A percentile compares a stretch with the other conserved stretches of the same genome.
These are phyloP conservation scores for Drosophila truncata DNA, from an alignment of 1,140 invertebrate genomes.

Conservation along the genomic window DNA sequence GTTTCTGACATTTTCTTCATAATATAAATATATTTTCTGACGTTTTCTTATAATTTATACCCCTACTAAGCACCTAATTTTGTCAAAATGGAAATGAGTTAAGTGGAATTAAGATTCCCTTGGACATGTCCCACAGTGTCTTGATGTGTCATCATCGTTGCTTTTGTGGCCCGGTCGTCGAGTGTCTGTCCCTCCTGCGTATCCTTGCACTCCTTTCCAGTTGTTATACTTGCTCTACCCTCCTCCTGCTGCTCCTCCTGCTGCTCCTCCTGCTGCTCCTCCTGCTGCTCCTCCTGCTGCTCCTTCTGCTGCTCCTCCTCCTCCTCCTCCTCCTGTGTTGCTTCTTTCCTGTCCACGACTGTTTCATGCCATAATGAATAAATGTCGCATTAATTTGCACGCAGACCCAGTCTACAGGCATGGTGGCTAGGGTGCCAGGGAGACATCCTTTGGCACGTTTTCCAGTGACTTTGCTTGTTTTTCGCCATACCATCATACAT, in stretches of 20 bases:
- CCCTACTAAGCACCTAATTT: background rate
- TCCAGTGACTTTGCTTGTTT: constrained; percentile 48
- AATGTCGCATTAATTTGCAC: constrained; percentile 80
- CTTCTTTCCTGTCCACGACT: constrained; percentile 24
- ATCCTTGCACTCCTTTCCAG: constrained; percentile 19
- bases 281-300: too few species aligned
- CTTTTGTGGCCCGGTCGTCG: constrained; percentile 50
- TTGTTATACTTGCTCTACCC: background rate
- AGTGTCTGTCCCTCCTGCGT: constrained; percentile 26
- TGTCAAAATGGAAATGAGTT: background rate
- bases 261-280: too few species aligned
- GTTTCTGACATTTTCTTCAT: background rate
- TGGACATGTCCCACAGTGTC: constrained; percentile 19
- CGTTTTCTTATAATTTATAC: background rate
- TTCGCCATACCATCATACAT: constrained; percentile 19
- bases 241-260: background rate
- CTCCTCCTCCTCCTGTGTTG: background rate
- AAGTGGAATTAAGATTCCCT: too few species aligned
- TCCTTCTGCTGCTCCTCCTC: too few species aligned
- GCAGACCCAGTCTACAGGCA: constrained; percentile 35
- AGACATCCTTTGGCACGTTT: constrained; percentile 50
- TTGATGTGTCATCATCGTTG: constrained; percentile 44
- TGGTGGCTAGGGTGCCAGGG: background rate
- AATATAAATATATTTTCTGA: background rate
- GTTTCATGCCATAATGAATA: constrained; percentile 72